These are phyloP conservation scores for Yoshiicerus persimilis DNA, from an alignment of 1,140 invertebrate species.

Conservation along the genomic window DNA sequence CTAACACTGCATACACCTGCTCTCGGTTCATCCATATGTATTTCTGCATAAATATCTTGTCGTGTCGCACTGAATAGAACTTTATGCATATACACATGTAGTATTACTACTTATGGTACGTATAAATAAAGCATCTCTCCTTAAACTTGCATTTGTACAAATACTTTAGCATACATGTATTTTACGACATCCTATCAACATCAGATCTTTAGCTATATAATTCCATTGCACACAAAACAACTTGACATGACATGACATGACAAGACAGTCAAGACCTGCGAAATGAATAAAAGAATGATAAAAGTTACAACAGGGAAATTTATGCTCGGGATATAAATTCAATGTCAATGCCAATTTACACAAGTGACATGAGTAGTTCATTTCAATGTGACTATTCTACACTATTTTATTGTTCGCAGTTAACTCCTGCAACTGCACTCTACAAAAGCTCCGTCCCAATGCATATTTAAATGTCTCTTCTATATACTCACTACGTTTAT, in stretches of 20 bases:
- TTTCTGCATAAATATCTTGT: neutral
- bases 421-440: no score
- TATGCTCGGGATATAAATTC: neutral
- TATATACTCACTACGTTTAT: no score
- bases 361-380: neutral
- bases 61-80: no score
- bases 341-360: neutral
- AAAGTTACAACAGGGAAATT: neutral
- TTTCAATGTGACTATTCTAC: neutral
- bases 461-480: no score
- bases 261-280: slow-evolving; percentile 17
- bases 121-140: neutral
- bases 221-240: neutral
- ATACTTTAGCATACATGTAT: neutral
- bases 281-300: neutral
- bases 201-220: neutral
- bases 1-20: neutral
- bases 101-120: neutral
- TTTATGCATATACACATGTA: neutral
- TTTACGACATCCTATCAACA: neutral
- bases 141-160: neutral
- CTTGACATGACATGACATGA: slow-evolving; percentile 8
- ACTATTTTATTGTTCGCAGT: no score
- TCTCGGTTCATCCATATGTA: neutral
- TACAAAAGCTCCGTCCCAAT: no score